Evolutionary conservation across 1,140 invertebrate genomes (phyloP).

Genomic region (Drosophila elegans): DNA sequence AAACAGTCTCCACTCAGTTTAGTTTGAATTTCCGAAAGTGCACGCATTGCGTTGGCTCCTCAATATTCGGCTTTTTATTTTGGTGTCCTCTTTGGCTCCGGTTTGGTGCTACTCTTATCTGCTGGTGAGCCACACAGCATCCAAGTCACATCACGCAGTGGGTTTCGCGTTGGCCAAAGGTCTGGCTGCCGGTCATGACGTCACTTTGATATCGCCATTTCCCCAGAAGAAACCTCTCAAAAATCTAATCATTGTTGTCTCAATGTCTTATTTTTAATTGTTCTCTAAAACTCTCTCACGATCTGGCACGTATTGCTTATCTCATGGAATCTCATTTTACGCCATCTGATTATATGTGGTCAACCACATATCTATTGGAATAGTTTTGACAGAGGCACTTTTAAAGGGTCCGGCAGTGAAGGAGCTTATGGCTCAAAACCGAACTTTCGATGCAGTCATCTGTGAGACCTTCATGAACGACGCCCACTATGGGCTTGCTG

Average conservation of each 20-base stretch:
- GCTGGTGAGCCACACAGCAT: constrained; percentile 85
- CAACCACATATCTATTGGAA: no score
- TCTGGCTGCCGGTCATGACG: constrained; percentile 86
- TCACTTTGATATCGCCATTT: constrained; percentile 86
- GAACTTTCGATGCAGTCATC: constrained; percentile 74
- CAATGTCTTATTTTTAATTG: constrained; percentile 8
- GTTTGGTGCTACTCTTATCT: constrained; percentile 59
- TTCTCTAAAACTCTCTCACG: not conserved
- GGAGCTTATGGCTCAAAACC: constrained; percentile 46
- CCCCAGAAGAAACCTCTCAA: constrained; percentile 83
- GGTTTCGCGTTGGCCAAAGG: constrained; percentile 86
- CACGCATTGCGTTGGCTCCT: constrained; percentile 9
- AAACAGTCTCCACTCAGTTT: not conserved
- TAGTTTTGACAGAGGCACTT: constrained; percentile 41
- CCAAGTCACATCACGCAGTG: constrained; percentile 86
- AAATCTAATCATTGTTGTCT: constrained; percentile 85
- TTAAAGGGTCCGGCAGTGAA: constrained; percentile 56
- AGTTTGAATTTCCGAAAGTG: not conserved
- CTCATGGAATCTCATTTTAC: not conserved
- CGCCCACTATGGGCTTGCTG: constrained; percentile 68
- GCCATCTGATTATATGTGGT: constrained; percentile 12
- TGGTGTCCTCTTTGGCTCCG: constrained; percentile 16
- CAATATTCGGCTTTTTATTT: not conserved
- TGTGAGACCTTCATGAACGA: constrained; percentile 74
- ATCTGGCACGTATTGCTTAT: constrained; percentile 53